Base-by-base conservation (phyloP, 2,888 invertebrate species). In the Polyommatus icarus region DNA sequence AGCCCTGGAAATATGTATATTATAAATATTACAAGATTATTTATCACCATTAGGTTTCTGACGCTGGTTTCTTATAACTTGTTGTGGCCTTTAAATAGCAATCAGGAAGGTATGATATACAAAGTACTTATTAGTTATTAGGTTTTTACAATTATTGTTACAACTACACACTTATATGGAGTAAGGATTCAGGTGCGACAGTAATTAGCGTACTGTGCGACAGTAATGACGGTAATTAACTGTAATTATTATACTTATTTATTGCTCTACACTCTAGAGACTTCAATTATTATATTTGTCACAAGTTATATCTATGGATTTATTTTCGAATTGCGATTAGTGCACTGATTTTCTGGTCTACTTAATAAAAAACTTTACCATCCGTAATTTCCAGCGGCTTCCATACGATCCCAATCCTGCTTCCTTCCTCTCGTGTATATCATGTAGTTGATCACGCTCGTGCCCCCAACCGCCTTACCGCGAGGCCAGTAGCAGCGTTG, bases 351-450 rank as follows among this genome's bases (percentile, higher is more conserved):
- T 24, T 24, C 24, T 24, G 18, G 54, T 54, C 54, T 54, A 54
- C 4, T 54, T 18, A 54, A 54, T 18, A 54, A 54, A 6, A 59
- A 59, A 59, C 15, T 59, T 75, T 83, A 95, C 97, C 97, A 97
- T 71, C 96, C 96, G 24, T 93, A 90, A 83, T 96, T 96, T 0
- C 96, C 97, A 76, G 94, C 90, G 0, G 87, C 89, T 4, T 94
- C 95, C 94, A 97, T 97, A 40, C 92, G 86, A 83, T 97, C 95
- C 91, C 95, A 97, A 88, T 97, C 97, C 20, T 85, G 84, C 54
- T 94, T 94, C 81, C 95, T 91, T 0, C 97, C 97, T 80, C 97
- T 90, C 0, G 96, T 95, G 86, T 97, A 96, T 77, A 96, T 92
- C 95, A 95, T 95, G 84, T 94, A 95, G 84, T 95, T 95, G 79